These are phyloP conservation scores for Heliocidaris erythrogramma DNA, from an alignment of 35 echinoderm and acorn worm genomes.

Conservation along the genomic window DNA sequence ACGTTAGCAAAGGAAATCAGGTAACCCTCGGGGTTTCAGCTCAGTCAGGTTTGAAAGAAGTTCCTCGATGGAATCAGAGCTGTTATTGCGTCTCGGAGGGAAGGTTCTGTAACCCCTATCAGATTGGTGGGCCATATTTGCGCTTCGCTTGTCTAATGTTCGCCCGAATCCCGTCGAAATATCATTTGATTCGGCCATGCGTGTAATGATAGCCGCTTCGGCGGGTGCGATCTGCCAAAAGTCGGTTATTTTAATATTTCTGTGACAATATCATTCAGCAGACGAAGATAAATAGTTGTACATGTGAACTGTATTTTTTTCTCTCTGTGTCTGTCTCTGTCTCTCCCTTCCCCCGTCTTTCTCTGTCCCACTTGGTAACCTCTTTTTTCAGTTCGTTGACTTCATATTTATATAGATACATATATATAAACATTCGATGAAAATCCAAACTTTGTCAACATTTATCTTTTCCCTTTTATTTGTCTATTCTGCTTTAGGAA, in stretches of 20 bases:
- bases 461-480: too few relatives aligned
- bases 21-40: neutral
- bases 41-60: neutral
- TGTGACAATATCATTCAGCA: neutral
- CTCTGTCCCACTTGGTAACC: neutral
- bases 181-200: neutral
- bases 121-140: neutral
- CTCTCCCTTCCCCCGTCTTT: neutral
- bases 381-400: neutral
- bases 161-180: neutral
- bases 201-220: neutral
- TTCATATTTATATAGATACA: neutral
- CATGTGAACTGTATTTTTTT: neutral
- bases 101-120: neutral
- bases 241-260: neutral
- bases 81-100: neutral
- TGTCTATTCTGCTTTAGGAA: neutral
- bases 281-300: neutral
- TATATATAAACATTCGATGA: neutral
- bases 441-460: neutral
- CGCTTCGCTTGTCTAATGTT: neutral
- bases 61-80: neutral
- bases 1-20: constrained; percentile 1
- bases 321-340: neutral
- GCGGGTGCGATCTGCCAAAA: neutral